These are phyloP conservation scores for Masticophis lateralis DNA, from an alignment of 2,797 vertebrate species.

Conservation along the genomic window DNA sequence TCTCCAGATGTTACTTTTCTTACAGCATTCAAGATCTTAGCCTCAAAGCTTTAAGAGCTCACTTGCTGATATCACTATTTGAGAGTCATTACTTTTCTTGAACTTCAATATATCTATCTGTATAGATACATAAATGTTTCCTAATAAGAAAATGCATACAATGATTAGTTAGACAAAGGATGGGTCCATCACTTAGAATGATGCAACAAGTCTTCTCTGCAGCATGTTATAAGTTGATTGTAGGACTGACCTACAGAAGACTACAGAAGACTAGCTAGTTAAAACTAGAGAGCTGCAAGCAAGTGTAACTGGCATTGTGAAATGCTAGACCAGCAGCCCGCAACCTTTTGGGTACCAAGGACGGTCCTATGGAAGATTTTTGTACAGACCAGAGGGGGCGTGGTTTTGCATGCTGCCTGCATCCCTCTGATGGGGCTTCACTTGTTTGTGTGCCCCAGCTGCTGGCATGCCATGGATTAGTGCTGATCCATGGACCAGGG, in stretches of 20 bases:
- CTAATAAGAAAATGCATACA: neutral
- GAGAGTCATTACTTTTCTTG: neutral
- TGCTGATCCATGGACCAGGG: too few species aligned
- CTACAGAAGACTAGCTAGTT: neutral
- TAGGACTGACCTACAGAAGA: neutral
- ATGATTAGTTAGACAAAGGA: neutral
- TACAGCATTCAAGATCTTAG: neutral
- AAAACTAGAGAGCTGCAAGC: neutral
- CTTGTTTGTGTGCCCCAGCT: too few species aligned
- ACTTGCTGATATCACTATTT: neutral
- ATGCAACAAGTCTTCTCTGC: neutral
- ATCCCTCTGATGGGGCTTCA: too few species aligned
- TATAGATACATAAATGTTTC: neutral
- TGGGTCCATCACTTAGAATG: neutral
- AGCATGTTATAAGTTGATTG: neutral
- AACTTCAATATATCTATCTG: neutral
- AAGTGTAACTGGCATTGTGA: neutral
- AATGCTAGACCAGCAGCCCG: neutral
- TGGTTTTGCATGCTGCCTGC: too few species aligned
- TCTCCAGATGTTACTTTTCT: neutral
- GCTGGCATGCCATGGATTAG: too few species aligned
- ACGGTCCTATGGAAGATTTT: too few species aligned
- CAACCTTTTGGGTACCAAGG: too few species aligned
- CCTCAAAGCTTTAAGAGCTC: neutral
- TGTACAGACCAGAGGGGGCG: too few species aligned